Conservation (phyloP, 2,113 vertebrate genomes). For the Steatornis caripensis region DNA sequence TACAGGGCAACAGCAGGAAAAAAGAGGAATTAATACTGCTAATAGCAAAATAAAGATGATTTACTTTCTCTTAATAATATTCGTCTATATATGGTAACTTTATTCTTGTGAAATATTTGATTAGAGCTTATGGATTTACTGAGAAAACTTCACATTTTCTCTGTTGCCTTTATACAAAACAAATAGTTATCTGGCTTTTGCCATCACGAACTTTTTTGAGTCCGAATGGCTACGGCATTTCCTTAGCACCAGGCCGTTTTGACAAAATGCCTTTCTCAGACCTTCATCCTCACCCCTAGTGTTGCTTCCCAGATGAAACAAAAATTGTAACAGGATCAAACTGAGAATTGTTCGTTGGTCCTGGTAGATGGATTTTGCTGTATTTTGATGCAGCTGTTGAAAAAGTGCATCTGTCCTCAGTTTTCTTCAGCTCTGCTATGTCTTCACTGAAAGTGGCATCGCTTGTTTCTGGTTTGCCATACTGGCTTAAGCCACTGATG, state of each 20-base stretch:
- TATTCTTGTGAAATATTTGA: not conserved
- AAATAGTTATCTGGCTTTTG: not conserved
- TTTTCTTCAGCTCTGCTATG: not conserved
- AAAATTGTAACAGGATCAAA: not conserved
- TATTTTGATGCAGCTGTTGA: accelerated
- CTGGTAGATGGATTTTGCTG: not conserved
- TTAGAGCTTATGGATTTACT: not conserved
- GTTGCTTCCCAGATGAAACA: not conserved
- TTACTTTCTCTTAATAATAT: not conserved
- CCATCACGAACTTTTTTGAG: not conserved
- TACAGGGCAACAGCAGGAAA: not conserved
- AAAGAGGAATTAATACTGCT: not conserved
- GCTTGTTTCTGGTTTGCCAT: not conserved
- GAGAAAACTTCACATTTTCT: not conserved
- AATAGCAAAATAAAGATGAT: not conserved
- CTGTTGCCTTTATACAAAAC: not conserved
- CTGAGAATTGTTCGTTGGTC: not conserved
- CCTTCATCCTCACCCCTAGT: not conserved
- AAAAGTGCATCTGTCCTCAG: not conserved
- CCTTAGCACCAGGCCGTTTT: not conserved
- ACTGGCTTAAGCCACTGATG: not conserved
- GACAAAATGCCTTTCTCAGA: not conserved
- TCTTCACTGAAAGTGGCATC: not conserved
- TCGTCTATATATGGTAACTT: not conserved
- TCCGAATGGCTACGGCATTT: not conserved